Evolutionary conservation across 2,888 invertebrate species (phyloP).

Genomic region (Diarsia brunnea): DNA sequence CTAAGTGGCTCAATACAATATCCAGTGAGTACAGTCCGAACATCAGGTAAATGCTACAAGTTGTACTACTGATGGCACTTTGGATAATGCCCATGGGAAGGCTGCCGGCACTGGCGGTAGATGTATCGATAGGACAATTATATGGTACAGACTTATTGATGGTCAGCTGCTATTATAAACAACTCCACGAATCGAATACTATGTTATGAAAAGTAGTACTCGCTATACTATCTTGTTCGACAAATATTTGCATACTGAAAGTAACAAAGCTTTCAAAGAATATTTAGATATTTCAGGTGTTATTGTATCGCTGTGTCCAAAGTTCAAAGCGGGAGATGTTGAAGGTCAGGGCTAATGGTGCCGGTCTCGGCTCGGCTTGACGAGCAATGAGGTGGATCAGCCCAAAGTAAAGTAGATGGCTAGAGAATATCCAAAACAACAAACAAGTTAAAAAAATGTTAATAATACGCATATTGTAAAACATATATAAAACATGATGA

Average conservation of each 20-base stretch:
- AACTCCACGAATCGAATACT: neutral
- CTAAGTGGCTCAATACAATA: neutral
- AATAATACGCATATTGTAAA: neutral
- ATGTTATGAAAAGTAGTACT: neutral
- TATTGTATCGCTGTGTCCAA: conserved; percentile 17
- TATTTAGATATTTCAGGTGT: conserved; percentile 2
- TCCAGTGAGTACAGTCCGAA: neutral
- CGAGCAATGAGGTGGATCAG: neutral
- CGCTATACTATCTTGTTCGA: neutral
- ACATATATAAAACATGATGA: neutral
- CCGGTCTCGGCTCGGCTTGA: conserved; percentile 1
- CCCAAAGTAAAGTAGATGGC: neutral
- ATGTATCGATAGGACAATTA: conserved; percentile 3
- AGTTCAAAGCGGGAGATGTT: conserved; percentile 40
- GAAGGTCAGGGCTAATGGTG: conserved; percentile 44
- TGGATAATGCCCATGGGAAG: neutral
- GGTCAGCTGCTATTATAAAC: neutral
- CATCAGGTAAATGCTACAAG: neutral
- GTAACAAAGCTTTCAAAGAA: conserved; percentile 6
- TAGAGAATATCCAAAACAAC: neutral
- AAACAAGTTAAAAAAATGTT: neutral
- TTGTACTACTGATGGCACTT: neutral
- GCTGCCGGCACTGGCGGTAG: neutral
- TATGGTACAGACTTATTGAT: conserved; percentile 1
- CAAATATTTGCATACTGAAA: neutral